phyloP scores from a whole-genome alignment of 1,140 invertebrate species.

The Nilaparvata lugens region DNA sequence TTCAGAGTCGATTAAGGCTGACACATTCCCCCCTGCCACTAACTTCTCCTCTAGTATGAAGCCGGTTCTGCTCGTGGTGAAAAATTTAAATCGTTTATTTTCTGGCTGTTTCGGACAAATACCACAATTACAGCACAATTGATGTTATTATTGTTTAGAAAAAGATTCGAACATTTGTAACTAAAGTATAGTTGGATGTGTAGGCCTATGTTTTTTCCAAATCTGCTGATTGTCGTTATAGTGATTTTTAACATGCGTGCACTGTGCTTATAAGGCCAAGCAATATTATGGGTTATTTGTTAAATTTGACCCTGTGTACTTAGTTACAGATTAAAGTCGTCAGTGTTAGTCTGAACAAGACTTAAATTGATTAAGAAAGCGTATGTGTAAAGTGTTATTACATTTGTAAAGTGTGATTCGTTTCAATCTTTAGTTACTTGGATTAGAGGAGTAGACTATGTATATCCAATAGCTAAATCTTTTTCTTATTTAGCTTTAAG shows the following conservation, averaged over 20 bases:
- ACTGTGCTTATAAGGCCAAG: not conserved
- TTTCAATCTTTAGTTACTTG: not conserved
- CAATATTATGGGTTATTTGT: not conserved
- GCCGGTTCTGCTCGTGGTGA: too few species aligned
- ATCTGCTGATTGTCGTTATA: not conserved
- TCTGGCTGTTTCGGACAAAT: too few species aligned
- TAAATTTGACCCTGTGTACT: not conserved
- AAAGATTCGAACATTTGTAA: too few species aligned
- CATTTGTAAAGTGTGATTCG: conserved; percentile 1
- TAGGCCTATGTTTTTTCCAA: not conserved
- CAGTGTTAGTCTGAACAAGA: not conserved
- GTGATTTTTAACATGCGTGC: not conserved
- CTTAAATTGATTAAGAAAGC: not conserved
- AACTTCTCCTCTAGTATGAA: not conserved
- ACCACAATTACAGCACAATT: too few species aligned
- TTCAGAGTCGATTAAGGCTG: not conserved
- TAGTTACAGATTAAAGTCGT: not conserved
- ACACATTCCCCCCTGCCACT: not conserved
- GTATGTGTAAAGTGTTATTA: conserved; percentile 1
- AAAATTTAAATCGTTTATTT: too few species aligned
- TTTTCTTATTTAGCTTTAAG: conserved; percentile 1
- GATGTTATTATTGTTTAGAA: too few species aligned
- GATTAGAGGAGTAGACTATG: not conserved
- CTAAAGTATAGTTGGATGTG: too few species aligned
- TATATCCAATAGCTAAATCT: conserved; percentile 1